phyloP scores from a whole-genome alignment of 2,888 invertebrate species.

The Ormyrus thymus region DNA sequence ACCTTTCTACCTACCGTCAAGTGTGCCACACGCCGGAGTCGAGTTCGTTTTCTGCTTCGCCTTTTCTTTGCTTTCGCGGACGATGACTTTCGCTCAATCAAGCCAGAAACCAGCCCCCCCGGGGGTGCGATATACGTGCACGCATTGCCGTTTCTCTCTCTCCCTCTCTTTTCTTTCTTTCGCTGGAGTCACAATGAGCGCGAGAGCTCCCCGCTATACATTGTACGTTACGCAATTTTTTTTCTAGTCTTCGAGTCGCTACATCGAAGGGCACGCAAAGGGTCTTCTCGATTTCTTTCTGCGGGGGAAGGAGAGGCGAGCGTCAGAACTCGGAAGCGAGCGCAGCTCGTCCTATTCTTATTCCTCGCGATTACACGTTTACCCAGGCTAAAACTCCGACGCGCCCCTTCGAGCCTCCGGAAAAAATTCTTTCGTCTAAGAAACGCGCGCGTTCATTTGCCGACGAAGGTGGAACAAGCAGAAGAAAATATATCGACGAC shows the following conservation, averaged over 20 bases:
- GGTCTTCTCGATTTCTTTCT: slow-evolving; percentile 15
- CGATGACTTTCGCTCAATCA: background rate
- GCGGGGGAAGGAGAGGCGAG: background rate
- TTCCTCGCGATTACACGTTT: background rate
- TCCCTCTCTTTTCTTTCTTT: too few species aligned
- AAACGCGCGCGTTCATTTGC: slow-evolving; percentile 1
- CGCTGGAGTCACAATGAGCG: background rate
- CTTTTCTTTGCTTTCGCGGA: background rate
- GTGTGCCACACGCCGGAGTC: background rate
- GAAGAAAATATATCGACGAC: slow-evolving; percentile 44
- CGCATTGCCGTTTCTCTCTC: background rate
- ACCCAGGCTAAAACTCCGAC: slow-evolving; percentile 23
- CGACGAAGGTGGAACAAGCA: background rate
- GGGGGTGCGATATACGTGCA: background rate
- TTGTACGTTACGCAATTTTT: slow-evolving; percentile 31
- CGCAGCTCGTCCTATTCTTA: background rate
- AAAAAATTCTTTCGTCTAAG: slow-evolving; percentile 12
- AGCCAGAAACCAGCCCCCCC: slow-evolving; percentile 5
- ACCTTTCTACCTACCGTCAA: background rate
- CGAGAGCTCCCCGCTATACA: background rate
- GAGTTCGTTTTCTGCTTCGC: too few species aligned
- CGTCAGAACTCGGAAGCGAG: background rate
- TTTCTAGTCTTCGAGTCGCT: slow-evolving; percentile 55
- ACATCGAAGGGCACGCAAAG: slow-evolving; percentile 43
- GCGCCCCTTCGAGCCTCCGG: background rate